Conservation (phyloP, 2,888 invertebrate genomes). For the Ichneumon xanthorius region DNA sequence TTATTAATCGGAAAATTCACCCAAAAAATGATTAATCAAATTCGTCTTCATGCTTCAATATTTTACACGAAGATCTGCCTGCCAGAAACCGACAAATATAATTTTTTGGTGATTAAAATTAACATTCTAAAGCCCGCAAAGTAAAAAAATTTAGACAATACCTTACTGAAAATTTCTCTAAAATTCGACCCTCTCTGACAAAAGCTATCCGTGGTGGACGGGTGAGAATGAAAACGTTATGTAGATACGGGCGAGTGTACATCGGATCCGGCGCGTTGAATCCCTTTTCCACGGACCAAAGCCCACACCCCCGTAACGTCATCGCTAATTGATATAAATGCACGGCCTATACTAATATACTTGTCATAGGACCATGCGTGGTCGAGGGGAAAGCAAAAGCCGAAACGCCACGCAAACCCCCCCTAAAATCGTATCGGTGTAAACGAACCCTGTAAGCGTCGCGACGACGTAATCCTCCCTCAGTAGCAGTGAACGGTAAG, state of each 20-base stretch:
- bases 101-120: background rate
- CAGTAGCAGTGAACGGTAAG: constrained; percentile 53
- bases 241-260: background rate
- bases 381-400: constrained; percentile 63
- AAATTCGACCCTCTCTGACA: background rate
- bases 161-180: background rate
- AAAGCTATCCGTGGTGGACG: background rate
- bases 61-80: background rate
- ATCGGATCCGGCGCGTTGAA: constrained; percentile 37
- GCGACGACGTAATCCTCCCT: constrained; percentile 65
- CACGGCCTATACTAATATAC: constrained; percentile 82
- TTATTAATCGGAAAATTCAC: no score
- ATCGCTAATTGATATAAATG: constrained; percentile 85
- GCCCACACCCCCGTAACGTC: constrained; percentile 81
- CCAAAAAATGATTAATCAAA: no score
- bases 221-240: background rate
- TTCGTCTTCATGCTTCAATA: no score
- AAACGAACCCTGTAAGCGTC: constrained; percentile 67
- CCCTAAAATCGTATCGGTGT: constrained; percentile 54
- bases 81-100: background rate
- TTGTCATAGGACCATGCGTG: constrained; percentile 81
- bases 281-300: constrained; percentile 49
- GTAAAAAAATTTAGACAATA: background rate
- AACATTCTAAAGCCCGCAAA: background rate
- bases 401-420: constrained; percentile 65